Evolutionary conservation across 2,113 vertebrate species (phyloP).

Genomic region (Percopsis transmontana): DNA sequence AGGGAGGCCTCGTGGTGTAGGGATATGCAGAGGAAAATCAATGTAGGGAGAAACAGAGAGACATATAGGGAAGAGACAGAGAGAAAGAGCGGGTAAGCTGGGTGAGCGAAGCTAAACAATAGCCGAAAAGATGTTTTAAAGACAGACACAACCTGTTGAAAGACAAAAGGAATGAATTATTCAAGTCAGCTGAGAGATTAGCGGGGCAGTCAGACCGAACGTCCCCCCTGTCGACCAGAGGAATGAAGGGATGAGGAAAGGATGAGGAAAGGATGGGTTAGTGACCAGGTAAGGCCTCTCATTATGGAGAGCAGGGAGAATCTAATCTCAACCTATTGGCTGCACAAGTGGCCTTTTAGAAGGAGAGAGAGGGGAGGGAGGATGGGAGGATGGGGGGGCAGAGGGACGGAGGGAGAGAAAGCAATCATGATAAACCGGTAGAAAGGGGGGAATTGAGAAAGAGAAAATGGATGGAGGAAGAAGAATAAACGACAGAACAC

Average conservation of each 20-base stretch:
- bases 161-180: conserved; percentile 27
- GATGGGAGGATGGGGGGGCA: background rate
- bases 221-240: conserved; percentile 15
- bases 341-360: conserved; percentile 88
- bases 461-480: background rate
- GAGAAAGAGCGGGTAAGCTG: background rate
- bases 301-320: conserved; percentile 76
- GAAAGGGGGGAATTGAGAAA: background rate
- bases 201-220: conserved; percentile 39
- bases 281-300: conserved; percentile 70
- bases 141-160: background rate
- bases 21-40: conserved; percentile 1
- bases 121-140: background rate
- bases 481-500: conserved; percentile 7
- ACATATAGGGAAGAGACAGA: background rate
- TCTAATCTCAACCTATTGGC: conserved; percentile 82
- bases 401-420: conserved; percentile 10
- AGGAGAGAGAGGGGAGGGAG: conserved; percentile 9
- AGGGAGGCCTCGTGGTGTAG: background rate
- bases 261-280: conserved; percentile 52
- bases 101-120: background rate
- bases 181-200: conserved; percentile 48
- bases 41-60: background rate
- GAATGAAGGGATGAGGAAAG: conserved; percentile 37
- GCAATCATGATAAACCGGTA: conserved; percentile 5